These are phyloP conservation scores for Triops cancriformis DNA, from an alignment of 1,140 invertebrate species.

Conservation along the genomic window DNA sequence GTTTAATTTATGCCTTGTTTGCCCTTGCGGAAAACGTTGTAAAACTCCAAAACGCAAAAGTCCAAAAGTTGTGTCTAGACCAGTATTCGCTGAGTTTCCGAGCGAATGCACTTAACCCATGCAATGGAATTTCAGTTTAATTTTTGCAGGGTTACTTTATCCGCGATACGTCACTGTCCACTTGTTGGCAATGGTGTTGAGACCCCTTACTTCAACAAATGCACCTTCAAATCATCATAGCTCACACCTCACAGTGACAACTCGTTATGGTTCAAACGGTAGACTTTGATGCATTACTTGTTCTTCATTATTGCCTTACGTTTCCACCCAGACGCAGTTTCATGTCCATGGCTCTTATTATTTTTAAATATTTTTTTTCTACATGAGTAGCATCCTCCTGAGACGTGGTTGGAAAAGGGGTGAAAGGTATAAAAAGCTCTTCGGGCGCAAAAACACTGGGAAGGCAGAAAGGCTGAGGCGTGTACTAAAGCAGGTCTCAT, in stretches of 20 bases:
- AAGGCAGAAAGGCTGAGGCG: not conserved
- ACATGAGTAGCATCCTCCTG: not conserved
- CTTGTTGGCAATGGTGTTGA: not conserved
- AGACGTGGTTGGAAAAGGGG: not conserved
- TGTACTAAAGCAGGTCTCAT: not conserved
- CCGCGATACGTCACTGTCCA: not conserved
- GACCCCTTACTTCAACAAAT: not conserved
- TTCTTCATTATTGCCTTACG: not conserved
- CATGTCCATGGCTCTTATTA: not conserved
- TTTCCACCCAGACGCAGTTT: not conserved
- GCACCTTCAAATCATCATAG: not conserved
- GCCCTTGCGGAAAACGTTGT: not conserved
- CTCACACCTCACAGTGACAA: not conserved
- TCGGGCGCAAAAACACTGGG: not conserved
- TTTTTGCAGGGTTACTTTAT: not conserved
- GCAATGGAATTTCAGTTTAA: not conserved
- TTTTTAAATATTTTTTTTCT: not conserved
- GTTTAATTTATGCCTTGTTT: slow-evolving; percentile 1
- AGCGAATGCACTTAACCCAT: not conserved
- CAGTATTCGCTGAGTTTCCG: not conserved
- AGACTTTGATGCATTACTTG: not conserved
- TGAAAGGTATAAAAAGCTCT: not conserved
- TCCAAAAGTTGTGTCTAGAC: not conserved
- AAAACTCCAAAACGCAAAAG: not conserved
- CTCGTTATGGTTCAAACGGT: not conserved